Evolutionary conservation across 2,888 invertebrate genomes (phyloP).

Genomic region (Ptychoptera contaminata): DNA sequence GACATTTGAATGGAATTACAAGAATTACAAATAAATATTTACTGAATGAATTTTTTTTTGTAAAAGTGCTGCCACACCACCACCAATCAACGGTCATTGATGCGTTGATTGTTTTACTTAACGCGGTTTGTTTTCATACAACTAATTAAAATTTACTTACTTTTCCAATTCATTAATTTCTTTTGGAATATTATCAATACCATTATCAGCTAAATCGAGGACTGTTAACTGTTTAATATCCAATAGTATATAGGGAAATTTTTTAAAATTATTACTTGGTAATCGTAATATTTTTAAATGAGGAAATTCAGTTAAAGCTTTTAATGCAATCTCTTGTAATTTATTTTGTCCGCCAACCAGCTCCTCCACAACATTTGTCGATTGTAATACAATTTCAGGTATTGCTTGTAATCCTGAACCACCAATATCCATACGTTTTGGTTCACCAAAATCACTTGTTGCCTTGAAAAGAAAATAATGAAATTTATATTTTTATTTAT

Average conservation of each 20-base stretch:
- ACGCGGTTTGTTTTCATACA: not conserved
- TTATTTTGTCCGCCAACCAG: slow-evolving; percentile 16
- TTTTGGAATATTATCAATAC: slow-evolving; percentile 43
- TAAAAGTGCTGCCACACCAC: not conserved
- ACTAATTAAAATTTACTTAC: slow-evolving; percentile 29
- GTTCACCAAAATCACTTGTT: slow-evolving; percentile 11
- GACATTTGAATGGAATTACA: too few species aligned
- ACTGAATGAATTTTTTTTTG: not conserved
- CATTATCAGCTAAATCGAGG: slow-evolving; percentile 53
- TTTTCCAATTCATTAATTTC: slow-evolving; percentile 42
- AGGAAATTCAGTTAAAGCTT: slow-evolving; percentile 13
- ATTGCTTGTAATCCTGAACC: slow-evolving; percentile 14
- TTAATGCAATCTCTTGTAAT: slow-evolving; percentile 14
- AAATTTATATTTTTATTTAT: not conserved
- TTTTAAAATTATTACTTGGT: slow-evolving; percentile 39
- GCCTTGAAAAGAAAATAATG: slow-evolving; percentile 10
- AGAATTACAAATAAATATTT: too few species aligned
- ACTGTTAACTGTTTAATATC: slow-evolving; percentile 42
- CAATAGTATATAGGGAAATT: slow-evolving; percentile 43
- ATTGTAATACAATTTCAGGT: slow-evolving; percentile 14
- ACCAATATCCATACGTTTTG: slow-evolving; percentile 12
- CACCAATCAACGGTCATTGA: not conserved
- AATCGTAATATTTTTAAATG: slow-evolving; percentile 29
- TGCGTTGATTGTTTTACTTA: not conserved
- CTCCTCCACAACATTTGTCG: slow-evolving; percentile 15